Conservation (phyloP, 2,797 vertebrate species). For the Coracias cyanogaster region DNA sequence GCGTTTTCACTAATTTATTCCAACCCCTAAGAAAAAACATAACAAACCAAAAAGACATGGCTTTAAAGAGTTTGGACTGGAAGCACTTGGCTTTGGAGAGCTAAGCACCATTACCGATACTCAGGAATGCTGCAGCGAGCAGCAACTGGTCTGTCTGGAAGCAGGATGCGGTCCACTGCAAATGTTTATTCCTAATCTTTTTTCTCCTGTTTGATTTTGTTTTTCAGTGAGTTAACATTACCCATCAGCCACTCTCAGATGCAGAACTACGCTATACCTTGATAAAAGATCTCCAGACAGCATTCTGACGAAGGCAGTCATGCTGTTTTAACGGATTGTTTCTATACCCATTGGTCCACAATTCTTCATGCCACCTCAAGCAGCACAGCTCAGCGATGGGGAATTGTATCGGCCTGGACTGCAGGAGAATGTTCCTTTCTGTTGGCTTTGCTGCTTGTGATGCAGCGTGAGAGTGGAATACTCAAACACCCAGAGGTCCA, state of each 20-base stretch:
- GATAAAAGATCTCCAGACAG: neutral
- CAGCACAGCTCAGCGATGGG: neutral
- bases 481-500: neutral
- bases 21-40: neutral
- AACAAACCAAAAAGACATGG: neutral
- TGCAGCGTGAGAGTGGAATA: neutral
- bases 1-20: slow-evolving; percentile 5
- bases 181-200: neutral
- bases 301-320: neutral
- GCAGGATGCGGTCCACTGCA: neutral
- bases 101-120: neutral
- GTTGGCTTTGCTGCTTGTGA: neutral
- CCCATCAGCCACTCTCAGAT: neutral
- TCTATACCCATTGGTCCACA: neutral
- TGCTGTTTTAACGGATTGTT: neutral
- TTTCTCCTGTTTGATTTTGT: neutral
- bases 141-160: neutral
- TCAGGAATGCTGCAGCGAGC: neutral
- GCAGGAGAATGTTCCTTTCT: neutral
- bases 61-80: neutral
- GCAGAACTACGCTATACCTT: neutral
- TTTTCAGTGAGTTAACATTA: neutral
- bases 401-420: neutral
- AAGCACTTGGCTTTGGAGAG: neutral
- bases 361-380: neutral